Evolutionary conservation across 1,140 invertebrate species (phyloP).

Genomic region (Drosophila yakuba): DNA sequence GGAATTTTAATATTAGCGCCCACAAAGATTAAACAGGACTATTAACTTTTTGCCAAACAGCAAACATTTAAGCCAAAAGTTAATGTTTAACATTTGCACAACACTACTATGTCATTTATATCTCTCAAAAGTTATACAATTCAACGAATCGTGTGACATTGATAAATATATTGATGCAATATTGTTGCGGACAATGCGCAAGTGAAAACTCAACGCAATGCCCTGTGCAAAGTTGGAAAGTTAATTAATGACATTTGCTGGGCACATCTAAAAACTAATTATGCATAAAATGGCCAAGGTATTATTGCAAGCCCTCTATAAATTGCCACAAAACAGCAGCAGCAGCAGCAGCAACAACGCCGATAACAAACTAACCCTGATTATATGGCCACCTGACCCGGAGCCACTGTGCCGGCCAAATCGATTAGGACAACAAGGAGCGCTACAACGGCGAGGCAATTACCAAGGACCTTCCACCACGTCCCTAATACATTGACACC

Average conservation of each 20-base stretch:
- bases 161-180: slow-evolving; percentile 14
- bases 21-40: background rate
- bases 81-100: background rate
- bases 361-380: slow-evolving; percentile 66
- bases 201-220: background rate
- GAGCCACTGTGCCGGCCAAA: slow-evolving; percentile 47
- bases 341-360: slow-evolving; percentile 66
- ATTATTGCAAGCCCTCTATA: slow-evolving; percentile 80
- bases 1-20: background rate
- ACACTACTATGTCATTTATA: background rate
- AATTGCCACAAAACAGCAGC: slow-evolving; percentile 56
- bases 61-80: background rate
- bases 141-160: background rate
- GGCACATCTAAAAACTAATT: slow-evolving; percentile 81
- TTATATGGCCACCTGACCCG: slow-evolving; percentile 46
- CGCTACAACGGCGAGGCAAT: slow-evolving; percentile 78
- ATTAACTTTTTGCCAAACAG: background rate
- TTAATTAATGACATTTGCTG: slow-evolving; percentile 78
- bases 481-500: slow-evolving; percentile 62
- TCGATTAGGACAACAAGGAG: slow-evolving; percentile 81
- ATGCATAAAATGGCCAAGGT: slow-evolving; percentile 78
- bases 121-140: background rate
- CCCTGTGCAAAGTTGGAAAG: slow-evolving; percentile 40
- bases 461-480: slow-evolving; percentile 59
- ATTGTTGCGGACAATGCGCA: background rate